Percentiles rank a stretch among this genome's conserved stretches.
phyloP scores from a whole-genome alignment of 2,797 vertebrate species.

The Echeneis naucrates region DNA sequence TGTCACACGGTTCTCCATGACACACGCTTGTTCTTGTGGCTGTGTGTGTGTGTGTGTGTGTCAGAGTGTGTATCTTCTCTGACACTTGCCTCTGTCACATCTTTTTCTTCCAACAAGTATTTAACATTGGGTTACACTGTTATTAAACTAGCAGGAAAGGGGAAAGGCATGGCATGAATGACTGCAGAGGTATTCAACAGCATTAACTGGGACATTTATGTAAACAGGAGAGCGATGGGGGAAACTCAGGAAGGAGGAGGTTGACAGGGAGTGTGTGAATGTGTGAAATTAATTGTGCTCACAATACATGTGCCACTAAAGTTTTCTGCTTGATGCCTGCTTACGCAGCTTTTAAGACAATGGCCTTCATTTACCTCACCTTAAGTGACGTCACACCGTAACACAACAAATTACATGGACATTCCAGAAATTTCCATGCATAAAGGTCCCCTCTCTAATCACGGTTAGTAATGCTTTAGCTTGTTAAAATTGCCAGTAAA shows the following conservation, averaged over 20 bases:
- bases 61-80: not conserved
- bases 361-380: too few relatives aligned
- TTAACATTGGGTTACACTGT: not conserved
- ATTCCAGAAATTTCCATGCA: not conserved
- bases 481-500: not conserved
- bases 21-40: constrained; percentile 8
- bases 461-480: not conserved
- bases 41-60: too few relatives aligned
- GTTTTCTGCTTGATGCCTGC: not conserved
- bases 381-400: too few relatives aligned
- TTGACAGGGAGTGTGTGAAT: constrained; percentile 10
- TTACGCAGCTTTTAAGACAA: not conserved
- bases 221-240: constrained; percentile 33
- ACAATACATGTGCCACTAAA: not conserved
- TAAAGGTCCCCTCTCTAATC: not conserved
- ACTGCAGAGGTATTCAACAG: constrained; percentile 31
- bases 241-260: constrained; percentile 9
- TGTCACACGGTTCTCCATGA: constrained; percentile 22
- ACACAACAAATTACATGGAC: not conserved
- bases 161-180: not conserved
- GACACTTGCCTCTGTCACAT: constrained; percentile 39
- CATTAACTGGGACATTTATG: constrained; percentile 34
- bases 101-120: constrained; percentile 38
- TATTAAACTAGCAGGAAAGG: not conserved
- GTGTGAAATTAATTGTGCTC: constrained; percentile 19